Conservation (phyloP, 2,797 vertebrate genomes). For the Arnoldichthys spilopterus region DNA sequence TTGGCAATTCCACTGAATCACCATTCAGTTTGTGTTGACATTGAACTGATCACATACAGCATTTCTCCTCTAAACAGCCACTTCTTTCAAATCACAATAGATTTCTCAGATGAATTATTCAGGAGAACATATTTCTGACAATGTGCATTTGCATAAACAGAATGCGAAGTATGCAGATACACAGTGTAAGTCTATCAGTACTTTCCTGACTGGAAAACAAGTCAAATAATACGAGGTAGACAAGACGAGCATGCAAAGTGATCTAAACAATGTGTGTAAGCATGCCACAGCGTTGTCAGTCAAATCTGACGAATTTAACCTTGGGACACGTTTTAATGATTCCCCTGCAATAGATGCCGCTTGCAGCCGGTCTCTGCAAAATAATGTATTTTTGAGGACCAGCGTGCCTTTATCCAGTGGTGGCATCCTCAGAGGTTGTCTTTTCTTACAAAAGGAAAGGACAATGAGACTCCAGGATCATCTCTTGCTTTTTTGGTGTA, state of each 20-base stretch:
- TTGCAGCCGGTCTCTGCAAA: not conserved
- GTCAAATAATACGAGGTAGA: conserved; percentile 9
- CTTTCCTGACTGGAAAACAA: conserved; percentile 7
- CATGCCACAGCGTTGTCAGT: conserved; percentile 19
- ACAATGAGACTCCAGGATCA: not conserved
- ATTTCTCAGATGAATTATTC: conserved; percentile 49
- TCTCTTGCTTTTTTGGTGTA: not conserved
- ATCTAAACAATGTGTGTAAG: conserved; percentile 21
- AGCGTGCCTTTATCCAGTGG: conserved; percentile 4
- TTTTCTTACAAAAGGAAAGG: conserved; percentile 9
- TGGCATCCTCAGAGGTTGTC: conserved; percentile 25
- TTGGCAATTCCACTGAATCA: not conserved
- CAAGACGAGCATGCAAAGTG: conserved; percentile 14
- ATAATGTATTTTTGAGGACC: conserved; percentile 13
- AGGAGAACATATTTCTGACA: conserved; percentile 29
- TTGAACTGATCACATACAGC: conserved; percentile 13
- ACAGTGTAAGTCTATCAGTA: conserved; percentile 15
- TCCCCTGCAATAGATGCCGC: not conserved
- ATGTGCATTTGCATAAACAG: conserved; percentile 44
- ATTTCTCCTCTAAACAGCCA: conserved; percentile 15
- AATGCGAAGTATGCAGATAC: conserved; percentile 9
- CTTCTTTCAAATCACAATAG: conserved; percentile 18
- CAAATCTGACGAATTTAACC: conserved; percentile 32
- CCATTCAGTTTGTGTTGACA: not conserved
- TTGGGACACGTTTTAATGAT: conserved; percentile 59